Evolutionary conservation across 2,888 invertebrate genomes (phyloP).

Genomic region (Patella ulyssiponensis): DNA sequence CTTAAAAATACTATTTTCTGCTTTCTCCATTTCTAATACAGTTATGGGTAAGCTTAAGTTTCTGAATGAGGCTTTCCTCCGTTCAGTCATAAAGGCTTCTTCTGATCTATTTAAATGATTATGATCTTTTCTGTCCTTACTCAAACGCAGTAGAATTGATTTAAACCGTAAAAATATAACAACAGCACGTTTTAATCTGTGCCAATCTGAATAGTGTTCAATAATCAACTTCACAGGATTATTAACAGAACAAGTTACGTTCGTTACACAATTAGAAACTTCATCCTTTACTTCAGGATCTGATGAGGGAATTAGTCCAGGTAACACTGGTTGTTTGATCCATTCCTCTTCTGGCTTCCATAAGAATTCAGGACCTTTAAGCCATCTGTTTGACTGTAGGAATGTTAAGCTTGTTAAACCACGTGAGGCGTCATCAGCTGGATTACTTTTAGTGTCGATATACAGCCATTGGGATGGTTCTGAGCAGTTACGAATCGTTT

Average conservation of each 20-base stretch:
- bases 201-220: neutral
- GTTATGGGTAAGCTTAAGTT: too few species aligned
- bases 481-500: neutral
- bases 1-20: neutral
- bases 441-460: conserved; percentile 4
- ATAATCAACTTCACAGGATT: neutral
- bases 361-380: conserved; percentile 21
- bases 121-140: too few species aligned
- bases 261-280: neutral
- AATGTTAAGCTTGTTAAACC: neutral
- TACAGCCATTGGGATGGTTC: conserved; percentile 2
- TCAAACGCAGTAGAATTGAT: neutral
- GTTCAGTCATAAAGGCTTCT: too few species aligned
- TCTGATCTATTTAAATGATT: too few species aligned
- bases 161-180: neutral
- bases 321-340: conserved; percentile 16
- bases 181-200: neutral
- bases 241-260: neutral
- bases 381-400: conserved; percentile 11
- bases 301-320: neutral
- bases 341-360: conserved; percentile 19
- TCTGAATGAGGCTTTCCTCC: too few species aligned
- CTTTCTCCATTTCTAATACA: neutral
- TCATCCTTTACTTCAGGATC: conserved; percentile 18
- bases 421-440: conserved; percentile 13